Evolutionary conservation across 2,797 vertebrate genomes (phyloP).

Genomic region (Syncerus caffer): DNA sequence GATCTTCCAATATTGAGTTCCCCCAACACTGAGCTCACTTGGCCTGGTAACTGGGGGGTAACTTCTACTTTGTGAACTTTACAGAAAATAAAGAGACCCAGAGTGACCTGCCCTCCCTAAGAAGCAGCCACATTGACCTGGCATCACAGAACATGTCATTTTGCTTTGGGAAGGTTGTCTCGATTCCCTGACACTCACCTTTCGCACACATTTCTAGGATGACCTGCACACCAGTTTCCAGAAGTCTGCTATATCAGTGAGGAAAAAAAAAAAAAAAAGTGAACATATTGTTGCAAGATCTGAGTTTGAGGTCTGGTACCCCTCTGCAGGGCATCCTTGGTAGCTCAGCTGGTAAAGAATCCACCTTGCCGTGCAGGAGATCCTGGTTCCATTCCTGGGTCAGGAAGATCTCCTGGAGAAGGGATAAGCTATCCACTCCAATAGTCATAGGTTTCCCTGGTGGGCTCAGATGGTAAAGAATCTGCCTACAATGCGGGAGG

Average conservation of each 20-base stretch:
- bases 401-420: background rate
- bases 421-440: background rate
- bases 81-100: background rate
- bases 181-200: background rate
- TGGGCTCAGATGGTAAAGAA: background rate
- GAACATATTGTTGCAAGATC: background rate
- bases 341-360: background rate
- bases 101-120: background rate
- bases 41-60: background rate
- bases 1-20: background rate
- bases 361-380: background rate
- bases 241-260: background rate
- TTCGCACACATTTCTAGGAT: background rate
- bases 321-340: background rate
- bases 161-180: background rate
- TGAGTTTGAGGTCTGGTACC: background rate
- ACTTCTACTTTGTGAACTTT: background rate
- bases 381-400: background rate
- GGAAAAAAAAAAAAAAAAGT: background rate
- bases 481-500: background rate
- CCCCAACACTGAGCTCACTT: background rate
- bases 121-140: background rate
- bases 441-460: background rate
- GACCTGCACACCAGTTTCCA: background rate
- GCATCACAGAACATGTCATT: background rate